A percentile compares a stretch with the other conserved stretches of the same genome.
Evolutionary conservation across 1,140 invertebrate species (phyloP).

Genomic region (Nasonia giraulti): DNA sequence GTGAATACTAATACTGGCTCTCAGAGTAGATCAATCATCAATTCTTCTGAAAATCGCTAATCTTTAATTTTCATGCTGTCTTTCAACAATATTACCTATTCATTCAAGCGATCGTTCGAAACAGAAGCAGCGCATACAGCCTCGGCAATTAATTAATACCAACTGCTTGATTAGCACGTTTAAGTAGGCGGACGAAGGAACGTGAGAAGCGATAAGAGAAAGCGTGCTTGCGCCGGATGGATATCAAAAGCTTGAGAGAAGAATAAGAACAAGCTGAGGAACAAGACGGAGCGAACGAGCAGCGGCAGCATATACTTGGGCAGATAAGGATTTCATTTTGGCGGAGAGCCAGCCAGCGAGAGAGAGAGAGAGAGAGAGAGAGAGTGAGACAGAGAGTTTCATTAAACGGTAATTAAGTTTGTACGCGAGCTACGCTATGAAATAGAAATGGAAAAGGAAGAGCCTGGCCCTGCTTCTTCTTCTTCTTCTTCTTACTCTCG

Average conservation of each 20-base stretch:
- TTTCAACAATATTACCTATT: background rate
- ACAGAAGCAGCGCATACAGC: background rate
- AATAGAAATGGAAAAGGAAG: constrained; percentile 3
- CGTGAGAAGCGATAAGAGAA: constrained; percentile 6
- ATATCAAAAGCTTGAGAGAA: background rate
- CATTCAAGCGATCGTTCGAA: too few relatives aligned
- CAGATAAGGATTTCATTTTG: constrained; percentile 70
- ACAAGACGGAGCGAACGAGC: background rate
- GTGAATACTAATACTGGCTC: too few relatives aligned
- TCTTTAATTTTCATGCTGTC: background rate
- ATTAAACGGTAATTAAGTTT: constrained; percentile 72
- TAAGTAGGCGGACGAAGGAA: background rate
- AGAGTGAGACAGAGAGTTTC: constrained; percentile 58
- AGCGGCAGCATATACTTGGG: constrained; percentile 44
- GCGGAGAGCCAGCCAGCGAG: constrained; percentile 13
- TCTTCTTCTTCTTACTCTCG: constrained; percentile 52
- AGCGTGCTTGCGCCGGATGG: background rate
- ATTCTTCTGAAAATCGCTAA: too few relatives aligned
- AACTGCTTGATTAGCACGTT: constrained; percentile 3
- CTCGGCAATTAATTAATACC: background rate
- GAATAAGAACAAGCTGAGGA: background rate
- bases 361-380: constrained; percentile 43
- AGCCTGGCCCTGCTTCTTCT: background rate
- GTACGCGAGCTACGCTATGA: constrained; percentile 55
- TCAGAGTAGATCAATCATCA: too few relatives aligned